Base-by-base conservation (phyloP, 2,888 invertebrate genomes). In the Xylocampa areola region DNA sequence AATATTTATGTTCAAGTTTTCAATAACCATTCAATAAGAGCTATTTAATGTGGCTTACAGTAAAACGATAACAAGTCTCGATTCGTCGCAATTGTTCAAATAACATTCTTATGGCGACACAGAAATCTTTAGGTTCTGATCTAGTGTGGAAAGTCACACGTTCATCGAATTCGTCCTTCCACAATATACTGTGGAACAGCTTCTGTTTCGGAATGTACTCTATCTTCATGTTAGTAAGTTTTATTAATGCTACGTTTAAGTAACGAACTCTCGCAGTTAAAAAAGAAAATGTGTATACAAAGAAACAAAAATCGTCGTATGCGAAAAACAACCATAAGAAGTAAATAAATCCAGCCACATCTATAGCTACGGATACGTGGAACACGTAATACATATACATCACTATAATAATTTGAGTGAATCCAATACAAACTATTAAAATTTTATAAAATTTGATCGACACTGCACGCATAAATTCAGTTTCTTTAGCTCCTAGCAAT, bases 211-310 rank as follows among this genome's bases (percentile, higher is more conserved):
- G 85, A 35, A 91, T 70, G 43, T 86, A 84, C 1, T 82, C 69
- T 3, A 77, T 50, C 10, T 87, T 81, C 30, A 89, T 72, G 0
- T 84, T 72, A 1, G 82, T 80, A 0, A 72, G 52, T 67, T 88
- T 90, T 50, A 88, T 79, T 35, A 92, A 66, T 13, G 89, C 83
- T 0, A 88, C 76, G 50, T 91, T 92, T 2, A 92, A 49, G 29
- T 86, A 91, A 17, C 82, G 79, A n/a, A 77, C 68, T 65, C 91
- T 80, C 27, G 84, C 51, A 1, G 78, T 75, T 4, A 87, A 40
- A 27, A 81, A 84, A 0, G 70, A 65, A 35, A 59, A 79, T 11
- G 76, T 65, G 3, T 71, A 68, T 2, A 84, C 11, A 2, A 80
- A 71, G 25, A 86, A 80, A 37, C 76, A 71, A 2, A 77, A 68